These are phyloP conservation scores for Lucifuga dentata DNA, from an alignment of 2,113 vertebrate genomes.

Conservation along the genomic window DNA sequence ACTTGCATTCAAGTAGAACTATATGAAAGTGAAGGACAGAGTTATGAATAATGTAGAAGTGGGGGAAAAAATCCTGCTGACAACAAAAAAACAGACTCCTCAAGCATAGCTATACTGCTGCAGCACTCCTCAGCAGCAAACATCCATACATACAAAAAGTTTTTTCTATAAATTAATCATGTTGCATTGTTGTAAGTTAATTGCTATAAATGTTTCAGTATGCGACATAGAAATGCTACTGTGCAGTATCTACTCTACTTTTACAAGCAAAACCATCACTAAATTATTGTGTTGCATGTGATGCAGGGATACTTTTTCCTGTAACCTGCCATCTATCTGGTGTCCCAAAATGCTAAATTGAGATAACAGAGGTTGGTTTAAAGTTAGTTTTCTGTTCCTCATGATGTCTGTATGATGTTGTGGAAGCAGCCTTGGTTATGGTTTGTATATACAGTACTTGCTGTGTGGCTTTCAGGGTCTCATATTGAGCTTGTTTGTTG, in stretches of 20 bases:
- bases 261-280: too few relatives aligned
- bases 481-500: constrained; percentile 57
- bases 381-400: constrained; percentile 43
- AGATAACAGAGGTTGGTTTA: constrained; percentile 36
- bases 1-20: constrained; percentile 76
- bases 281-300: too few relatives aligned
- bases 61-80: constrained; percentile 68
- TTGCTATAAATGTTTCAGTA: constrained; percentile 28
- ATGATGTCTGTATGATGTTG: neutral
- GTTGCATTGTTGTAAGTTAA: constrained; percentile 30
- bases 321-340: constrained; percentile 7
- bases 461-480: constrained; percentile 21
- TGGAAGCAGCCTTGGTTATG: constrained; percentile 14
- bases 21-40: constrained; percentile 79
- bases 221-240: too few relatives aligned
- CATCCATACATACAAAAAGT: constrained; percentile 50
- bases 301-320: constrained; percentile 12
- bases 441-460: constrained; percentile 21
- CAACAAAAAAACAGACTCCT: constrained; percentile 73
- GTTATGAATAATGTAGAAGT: constrained; percentile 80
- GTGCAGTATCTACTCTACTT: too few relatives aligned
- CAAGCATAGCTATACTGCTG: constrained; percentile 58
- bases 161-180: constrained; percentile 51
- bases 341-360: constrained; percentile 9
- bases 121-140: constrained; percentile 53